Evolutionary conservation across 2,797 vertebrate genomes (phyloP).

Genomic region (Hapalemur alaotrensis): DNA sequence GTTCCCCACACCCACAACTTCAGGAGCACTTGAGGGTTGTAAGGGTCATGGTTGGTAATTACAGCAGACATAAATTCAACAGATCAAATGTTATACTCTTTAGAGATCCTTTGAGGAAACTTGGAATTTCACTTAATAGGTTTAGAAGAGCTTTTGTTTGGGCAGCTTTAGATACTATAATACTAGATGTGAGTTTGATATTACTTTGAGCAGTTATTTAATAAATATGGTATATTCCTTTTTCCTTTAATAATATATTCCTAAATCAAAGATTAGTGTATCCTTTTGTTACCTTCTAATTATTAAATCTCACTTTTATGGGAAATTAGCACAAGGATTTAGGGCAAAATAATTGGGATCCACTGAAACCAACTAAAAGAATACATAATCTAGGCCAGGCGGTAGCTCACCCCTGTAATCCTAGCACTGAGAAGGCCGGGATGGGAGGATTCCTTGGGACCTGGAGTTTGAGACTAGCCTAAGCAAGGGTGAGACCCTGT

Average conservation of each 20-base stretch:
- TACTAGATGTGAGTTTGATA: constrained; percentile 22
- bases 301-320: neutral
- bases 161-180: neutral
- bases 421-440: neutral
- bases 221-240: constrained; percentile 15
- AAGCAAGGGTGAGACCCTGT: neutral
- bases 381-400: neutral
- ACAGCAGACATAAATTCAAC: neutral
- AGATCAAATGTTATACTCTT: neutral
- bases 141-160: constrained; percentile 44
- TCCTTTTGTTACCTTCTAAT: constrained; percentile 23
- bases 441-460: neutral
- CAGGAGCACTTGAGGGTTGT: neutral
- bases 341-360: constrained; percentile 12
- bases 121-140: neutral
- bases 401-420: neutral
- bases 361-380: constrained; percentile 32
- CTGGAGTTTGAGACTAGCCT: neutral
- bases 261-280: neutral
- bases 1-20: neutral
- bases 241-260: neutral
- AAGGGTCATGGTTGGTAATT: neutral
- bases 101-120: constrained; percentile 5
- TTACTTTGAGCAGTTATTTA: constrained; percentile 41
- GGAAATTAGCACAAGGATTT: neutral